A percentile compares a stretch with the other conserved stretches of the same genome.
These are phyloP conservation scores for Euplagia quadripunctaria DNA, from an alignment of 2,888 invertebrate genomes.

Conservation along the genomic window DNA sequence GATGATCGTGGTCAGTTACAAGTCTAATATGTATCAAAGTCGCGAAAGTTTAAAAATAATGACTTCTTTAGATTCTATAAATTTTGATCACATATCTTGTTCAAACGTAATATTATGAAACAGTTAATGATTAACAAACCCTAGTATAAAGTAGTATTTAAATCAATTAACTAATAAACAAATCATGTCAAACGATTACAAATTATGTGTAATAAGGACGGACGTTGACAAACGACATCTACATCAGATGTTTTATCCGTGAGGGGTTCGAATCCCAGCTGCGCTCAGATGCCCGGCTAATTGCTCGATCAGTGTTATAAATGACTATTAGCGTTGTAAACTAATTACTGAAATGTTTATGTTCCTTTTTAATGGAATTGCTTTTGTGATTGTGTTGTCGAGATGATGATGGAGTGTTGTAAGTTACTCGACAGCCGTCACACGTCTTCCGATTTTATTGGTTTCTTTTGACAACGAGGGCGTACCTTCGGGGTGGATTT, in stretches of 20 bases:
- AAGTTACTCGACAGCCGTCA: too few relatives aligned
- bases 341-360: slow-evolving; percentile 31
- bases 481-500: too few relatives aligned
- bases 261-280: slow-evolving; percentile 55
- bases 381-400: slow-evolving; percentile 26
- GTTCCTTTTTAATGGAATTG: slow-evolving; percentile 10
- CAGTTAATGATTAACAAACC: neutral
- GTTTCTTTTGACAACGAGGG: too few relatives aligned
- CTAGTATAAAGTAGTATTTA: neutral
- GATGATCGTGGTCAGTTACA: too few relatives aligned
- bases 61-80: too few relatives aligned
- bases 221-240: slow-evolving; percentile 64
- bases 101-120: neutral
- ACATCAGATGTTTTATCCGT: slow-evolving; percentile 47
- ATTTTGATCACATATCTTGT: too few relatives aligned
- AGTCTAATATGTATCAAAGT: too few relatives aligned
- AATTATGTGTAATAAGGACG: slow-evolving; percentile 43
- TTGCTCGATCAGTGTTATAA: slow-evolving; percentile 59
- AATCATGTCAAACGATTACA: slow-evolving; percentile 35
- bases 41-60: too few relatives aligned
- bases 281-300: slow-evolving; percentile 64
- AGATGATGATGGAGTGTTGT: neutral
- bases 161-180: slow-evolving; percentile 29
- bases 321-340: slow-evolving; percentile 48
- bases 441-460: too few relatives aligned